Percentiles rank a stretch among this genome's conserved stretches.
Evolutionary conservation across 53 echinoderm and acorn worm species (phyloP).

Genomic region (Temnopleurus reevesii): DNA sequence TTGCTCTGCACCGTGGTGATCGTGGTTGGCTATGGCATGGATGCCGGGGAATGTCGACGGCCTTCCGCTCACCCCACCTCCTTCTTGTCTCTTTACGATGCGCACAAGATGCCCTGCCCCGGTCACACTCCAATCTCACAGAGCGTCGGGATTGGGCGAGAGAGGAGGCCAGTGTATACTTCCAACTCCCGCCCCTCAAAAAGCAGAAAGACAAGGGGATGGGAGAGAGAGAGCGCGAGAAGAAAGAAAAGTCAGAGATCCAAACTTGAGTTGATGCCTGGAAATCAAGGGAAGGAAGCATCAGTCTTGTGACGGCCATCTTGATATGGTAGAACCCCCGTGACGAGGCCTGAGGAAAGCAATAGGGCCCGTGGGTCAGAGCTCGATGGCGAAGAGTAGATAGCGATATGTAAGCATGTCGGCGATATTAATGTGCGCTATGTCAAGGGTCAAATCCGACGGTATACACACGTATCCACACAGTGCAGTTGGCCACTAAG

Average conservation of each 20-base stretch:
- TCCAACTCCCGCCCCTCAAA: constrained; percentile 50
- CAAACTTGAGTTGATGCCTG: constrained; percentile 17
- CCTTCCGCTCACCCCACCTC: constrained; percentile 35
- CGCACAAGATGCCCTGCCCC: constrained; percentile 47
- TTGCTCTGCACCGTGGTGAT: background rate
- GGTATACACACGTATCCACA: constrained; percentile 63
- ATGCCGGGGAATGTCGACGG: constrained; percentile 34
- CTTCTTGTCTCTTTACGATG: constrained; percentile 45
- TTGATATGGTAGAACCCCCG: constrained; percentile 32
- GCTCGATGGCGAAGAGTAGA: constrained; percentile 43
- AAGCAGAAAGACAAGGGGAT: background rate
- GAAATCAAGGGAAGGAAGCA: constrained; percentile 18
- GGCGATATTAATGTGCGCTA: constrained; percentile 57
- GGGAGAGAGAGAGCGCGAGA: background rate
- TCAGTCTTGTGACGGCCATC: constrained; percentile 20
- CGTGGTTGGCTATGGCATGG: background rate
- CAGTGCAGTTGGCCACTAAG: constrained; percentile 46
- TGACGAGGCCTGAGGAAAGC: constrained; percentile 54
- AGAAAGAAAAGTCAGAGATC: background rate
- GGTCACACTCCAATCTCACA: constrained; percentile 38
- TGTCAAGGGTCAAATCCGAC: constrained; percentile 54
- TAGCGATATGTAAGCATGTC: constrained; percentile 65
- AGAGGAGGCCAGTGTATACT: background rate
- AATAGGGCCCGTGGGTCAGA: constrained; percentile 35
- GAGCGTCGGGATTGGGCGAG: constrained; percentile 58